Percentiles rank a stretch among this genome's conserved stretches.
Evolutionary conservation across 2,888 invertebrate species (phyloP).

Genomic region (Lydus trimaculatus): DNA sequence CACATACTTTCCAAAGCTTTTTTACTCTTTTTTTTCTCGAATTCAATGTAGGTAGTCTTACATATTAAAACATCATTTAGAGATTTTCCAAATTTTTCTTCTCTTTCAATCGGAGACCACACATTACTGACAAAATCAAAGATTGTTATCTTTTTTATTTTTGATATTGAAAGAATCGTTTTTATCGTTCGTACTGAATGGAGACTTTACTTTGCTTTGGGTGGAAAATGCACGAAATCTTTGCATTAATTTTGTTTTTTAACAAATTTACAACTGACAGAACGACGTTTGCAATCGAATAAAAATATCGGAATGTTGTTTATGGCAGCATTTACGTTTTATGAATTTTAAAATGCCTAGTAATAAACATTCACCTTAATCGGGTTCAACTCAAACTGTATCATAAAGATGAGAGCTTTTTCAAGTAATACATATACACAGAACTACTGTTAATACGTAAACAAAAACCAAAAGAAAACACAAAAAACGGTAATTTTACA

Average conservation of each 20-base stretch:
- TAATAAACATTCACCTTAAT: conserved; percentile 26
- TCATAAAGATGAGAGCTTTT: conserved; percentile 22
- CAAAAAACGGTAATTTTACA: neutral
- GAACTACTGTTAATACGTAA: neutral
- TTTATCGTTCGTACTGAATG: neutral
- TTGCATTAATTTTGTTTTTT: conserved; percentile 1
- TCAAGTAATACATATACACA: neutral
- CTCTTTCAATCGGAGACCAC: neutral
- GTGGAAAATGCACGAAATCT: neutral
- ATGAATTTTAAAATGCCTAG: conserved; percentile 27
- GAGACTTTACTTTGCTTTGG: neutral
- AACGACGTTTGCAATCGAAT: conserved; percentile 16
- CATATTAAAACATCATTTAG: no score
- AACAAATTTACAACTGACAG: conserved; percentile 7
- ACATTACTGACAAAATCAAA: no score
- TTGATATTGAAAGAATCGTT: neutral
- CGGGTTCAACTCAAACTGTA: conserved; percentile 26
- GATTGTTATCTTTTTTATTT: no score
- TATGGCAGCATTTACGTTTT: conserved; percentile 21
- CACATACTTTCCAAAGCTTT: neutral
- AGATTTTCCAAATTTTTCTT: neutral
- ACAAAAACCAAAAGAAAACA: neutral
- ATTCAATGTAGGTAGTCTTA: no score
- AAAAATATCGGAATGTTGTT: conserved; percentile 19
- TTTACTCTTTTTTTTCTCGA: neutral